These are phyloP conservation scores for Rissa tridactyla DNA, from an alignment of 2,113 vertebrate species.

Conservation along the genomic window DNA sequence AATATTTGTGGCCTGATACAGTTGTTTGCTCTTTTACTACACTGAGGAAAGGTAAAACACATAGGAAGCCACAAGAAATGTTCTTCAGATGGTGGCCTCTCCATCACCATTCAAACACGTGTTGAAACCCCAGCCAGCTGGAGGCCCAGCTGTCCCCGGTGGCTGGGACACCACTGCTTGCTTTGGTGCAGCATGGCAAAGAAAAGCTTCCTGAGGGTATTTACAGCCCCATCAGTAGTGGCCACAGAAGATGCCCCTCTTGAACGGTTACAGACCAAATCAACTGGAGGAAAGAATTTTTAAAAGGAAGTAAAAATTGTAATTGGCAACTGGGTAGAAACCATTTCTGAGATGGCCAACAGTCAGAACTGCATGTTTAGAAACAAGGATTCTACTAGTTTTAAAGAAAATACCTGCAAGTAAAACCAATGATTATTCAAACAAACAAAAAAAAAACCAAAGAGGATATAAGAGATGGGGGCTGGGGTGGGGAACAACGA, in stretches of 20 bases:
- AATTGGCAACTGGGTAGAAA: not conserved
- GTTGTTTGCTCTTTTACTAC: not conserved
- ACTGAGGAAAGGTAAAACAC: not conserved
- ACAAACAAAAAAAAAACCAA: not conserved
- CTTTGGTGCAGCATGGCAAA: not conserved
- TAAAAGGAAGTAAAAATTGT: not conserved
- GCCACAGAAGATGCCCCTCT: not conserved
- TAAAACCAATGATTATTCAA: not conserved
- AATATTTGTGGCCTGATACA: not conserved
- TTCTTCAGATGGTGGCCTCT: not conserved
- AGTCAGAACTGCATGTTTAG: not conserved
- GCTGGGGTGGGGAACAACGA: not conserved
- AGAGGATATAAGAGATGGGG: not conserved
- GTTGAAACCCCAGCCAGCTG: not conserved
- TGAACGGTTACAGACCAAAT: not conserved
- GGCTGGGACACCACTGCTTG: not conserved
- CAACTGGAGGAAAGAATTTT: not conserved
- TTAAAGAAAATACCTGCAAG: not conserved
- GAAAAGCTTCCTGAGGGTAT: not conserved
- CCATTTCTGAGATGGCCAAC: not conserved
- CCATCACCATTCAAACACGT: accelerated
- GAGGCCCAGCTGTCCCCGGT: not conserved
- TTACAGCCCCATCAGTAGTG: not conserved
- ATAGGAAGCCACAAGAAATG: not conserved
- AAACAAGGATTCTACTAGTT: not conserved